phyloP scores from a whole-genome alignment of 2,113 vertebrate genomes.

The Pogonocichla stellata region DNA sequence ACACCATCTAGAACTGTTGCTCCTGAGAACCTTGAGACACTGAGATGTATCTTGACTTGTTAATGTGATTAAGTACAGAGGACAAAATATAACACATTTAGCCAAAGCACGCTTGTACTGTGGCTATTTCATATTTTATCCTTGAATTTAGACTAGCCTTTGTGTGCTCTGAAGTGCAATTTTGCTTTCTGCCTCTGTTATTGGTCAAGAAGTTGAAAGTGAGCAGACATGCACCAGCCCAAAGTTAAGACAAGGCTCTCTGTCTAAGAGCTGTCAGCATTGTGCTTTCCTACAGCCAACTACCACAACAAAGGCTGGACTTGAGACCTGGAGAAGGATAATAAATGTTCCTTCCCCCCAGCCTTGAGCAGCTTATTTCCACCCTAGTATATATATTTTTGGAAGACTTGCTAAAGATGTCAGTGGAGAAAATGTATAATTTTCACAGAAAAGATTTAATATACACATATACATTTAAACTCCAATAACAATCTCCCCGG shows the following conservation, averaged over 20 bases:
- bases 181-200: background rate
- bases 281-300: background rate
- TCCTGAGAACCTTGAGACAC: background rate
- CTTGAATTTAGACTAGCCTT: background rate
- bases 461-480: background rate
- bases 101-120: background rate
- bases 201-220: background rate
- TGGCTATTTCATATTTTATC: background rate
- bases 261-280: background rate
- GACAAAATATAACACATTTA: background rate
- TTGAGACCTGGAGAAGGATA: background rate
- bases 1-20: background rate
- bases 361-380: background rate
- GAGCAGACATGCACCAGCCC: background rate
- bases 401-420: background rate
- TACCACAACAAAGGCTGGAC: background rate
- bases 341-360: fast-evolving
- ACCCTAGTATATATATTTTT: background rate
- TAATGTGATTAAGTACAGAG: background rate
- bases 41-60: background rate
- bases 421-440: background rate
- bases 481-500: background rate
- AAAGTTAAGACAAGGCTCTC: background rate
- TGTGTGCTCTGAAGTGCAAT: fast-evolving
- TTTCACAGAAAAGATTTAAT: background rate